These are phyloP conservation scores for Prunella strophiata DNA, from an alignment of 2,797 vertebrate genomes.

Conservation along the genomic window DNA sequence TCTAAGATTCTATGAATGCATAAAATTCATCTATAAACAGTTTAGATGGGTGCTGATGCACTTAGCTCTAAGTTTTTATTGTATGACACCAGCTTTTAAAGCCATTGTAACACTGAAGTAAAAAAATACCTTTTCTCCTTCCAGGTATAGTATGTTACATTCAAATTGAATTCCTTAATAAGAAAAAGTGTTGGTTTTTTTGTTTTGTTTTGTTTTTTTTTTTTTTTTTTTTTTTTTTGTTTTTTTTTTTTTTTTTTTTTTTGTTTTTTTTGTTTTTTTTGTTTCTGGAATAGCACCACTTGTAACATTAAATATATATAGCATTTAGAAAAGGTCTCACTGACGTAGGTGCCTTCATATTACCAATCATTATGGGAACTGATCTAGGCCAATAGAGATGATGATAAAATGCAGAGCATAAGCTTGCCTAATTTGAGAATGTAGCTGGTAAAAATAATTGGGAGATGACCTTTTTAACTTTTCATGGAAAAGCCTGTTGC, in stretches of 20 bases:
- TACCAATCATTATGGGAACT: background rate
- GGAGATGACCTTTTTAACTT: background rate
- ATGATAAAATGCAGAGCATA: constrained; percentile 5
- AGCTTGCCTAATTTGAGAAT: background rate
- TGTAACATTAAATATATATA: background rate
- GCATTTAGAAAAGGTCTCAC: background rate
- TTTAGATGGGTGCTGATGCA: background rate
- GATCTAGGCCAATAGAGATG: background rate
- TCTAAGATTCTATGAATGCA: background rate
- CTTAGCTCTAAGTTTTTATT: background rate
- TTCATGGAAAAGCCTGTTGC: background rate
- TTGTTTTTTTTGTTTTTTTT: background rate
- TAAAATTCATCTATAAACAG: background rate
- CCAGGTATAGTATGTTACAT: background rate
- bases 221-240: background rate
- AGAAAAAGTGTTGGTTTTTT: background rate
- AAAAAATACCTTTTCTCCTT: background rate
- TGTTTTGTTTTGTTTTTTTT: background rate
- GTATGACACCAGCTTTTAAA: background rate
- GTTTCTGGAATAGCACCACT: background rate
- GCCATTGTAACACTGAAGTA: background rate
- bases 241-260: too few species aligned
- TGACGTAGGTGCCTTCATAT: background rate
- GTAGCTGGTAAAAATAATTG: background rate
- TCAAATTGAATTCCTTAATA: background rate